These are phyloP conservation scores for Muscina levida DNA, from an alignment of 2,888 invertebrate species.

Conservation along the genomic window DNA sequence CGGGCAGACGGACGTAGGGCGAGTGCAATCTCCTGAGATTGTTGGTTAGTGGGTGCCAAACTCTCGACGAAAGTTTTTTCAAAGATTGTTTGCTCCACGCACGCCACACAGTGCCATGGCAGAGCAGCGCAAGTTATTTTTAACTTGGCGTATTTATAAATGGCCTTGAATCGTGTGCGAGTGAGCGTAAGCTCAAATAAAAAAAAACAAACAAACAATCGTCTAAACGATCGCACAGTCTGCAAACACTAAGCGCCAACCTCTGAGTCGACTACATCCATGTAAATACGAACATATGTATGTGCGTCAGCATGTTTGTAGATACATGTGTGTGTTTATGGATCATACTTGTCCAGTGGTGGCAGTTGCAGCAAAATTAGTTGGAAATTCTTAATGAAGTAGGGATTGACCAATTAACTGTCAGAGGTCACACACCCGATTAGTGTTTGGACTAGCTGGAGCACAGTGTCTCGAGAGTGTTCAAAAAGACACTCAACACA, in stretches of 20 bases:
- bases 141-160: slow-evolving; percentile 70
- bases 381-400: too few relatives aligned
- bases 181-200: slow-evolving; percentile 49
- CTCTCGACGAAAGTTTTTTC: slow-evolving; percentile 38
- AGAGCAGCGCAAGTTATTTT: slow-evolving; percentile 67
- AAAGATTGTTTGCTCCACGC: slow-evolving; percentile 41
- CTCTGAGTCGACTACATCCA: slow-evolving; percentile 24
- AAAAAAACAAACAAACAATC: slow-evolving; percentile 52
- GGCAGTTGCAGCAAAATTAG: too few relatives aligned
- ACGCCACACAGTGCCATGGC: slow-evolving; percentile 56
- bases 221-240: slow-evolving; percentile 50
- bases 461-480: too few relatives aligned
- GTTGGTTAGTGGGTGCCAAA: slow-evolving; percentile 51
- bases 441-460: too few relatives aligned
- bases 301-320: slow-evolving; percentile 5
- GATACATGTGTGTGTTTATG: too few relatives aligned
- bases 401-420: too few relatives aligned
- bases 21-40: slow-evolving; percentile 43
- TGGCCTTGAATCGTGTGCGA: slow-evolving; percentile 70
- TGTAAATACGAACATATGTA: slow-evolving; percentile 9
- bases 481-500: too few relatives aligned
- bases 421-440: too few relatives aligned
- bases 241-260: slow-evolving; percentile 59
- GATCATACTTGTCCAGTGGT: too few relatives aligned
- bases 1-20: slow-evolving; percentile 5